These are phyloP conservation scores for Pheosia gnoma DNA, from an alignment of 2,888 invertebrate genomes.

Conservation along the genomic window DNA sequence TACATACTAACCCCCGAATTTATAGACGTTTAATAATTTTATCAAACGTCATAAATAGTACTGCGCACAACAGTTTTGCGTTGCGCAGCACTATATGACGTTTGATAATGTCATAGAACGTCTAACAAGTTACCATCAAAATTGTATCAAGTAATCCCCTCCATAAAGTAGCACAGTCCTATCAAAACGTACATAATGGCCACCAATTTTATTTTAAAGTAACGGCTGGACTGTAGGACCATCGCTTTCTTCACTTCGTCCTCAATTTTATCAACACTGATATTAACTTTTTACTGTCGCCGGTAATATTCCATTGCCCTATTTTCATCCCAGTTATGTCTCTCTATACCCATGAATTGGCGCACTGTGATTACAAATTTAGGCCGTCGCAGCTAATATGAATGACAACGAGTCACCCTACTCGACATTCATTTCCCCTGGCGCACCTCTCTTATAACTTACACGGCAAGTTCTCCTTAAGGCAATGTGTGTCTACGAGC, in stretches of 20 bases:
- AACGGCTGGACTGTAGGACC: slow-evolving; percentile 42
- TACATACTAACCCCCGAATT: too few relatives aligned
- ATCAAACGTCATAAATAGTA: too few relatives aligned
- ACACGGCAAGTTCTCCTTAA: slow-evolving; percentile 78
- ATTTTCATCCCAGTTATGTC: slow-evolving; percentile 57
- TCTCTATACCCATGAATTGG: slow-evolving; percentile 66
- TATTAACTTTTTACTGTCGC: slow-evolving; percentile 57
- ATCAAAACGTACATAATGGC: slow-evolving; percentile 47
- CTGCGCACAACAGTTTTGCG: too few relatives aligned
- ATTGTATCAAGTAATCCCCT: slow-evolving; percentile 31
- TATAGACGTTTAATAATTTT: too few relatives aligned
- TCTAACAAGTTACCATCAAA: slow-evolving; percentile 13
- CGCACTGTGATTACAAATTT: slow-evolving; percentile 81
- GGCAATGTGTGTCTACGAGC: slow-evolving; percentile 55
- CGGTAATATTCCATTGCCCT: slow-evolving; percentile 58
- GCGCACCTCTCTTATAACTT: slow-evolving; percentile 83
- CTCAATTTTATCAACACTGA: slow-evolving; percentile 55
- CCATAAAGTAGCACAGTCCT: slow-evolving; percentile 34
- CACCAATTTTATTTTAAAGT: slow-evolving; percentile 50
- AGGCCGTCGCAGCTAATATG: slow-evolving; percentile 82
- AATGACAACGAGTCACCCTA: slow-evolving; percentile 82
- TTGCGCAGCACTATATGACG: too few relatives aligned
- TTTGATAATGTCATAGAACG: too few relatives aligned
- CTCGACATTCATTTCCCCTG: slow-evolving; percentile 83
- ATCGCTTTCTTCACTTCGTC: slow-evolving; percentile 49